Evolutionary conservation across 2,888 invertebrate genomes (phyloP).

Genomic region (Eristalinus sepulchralis): DNA sequence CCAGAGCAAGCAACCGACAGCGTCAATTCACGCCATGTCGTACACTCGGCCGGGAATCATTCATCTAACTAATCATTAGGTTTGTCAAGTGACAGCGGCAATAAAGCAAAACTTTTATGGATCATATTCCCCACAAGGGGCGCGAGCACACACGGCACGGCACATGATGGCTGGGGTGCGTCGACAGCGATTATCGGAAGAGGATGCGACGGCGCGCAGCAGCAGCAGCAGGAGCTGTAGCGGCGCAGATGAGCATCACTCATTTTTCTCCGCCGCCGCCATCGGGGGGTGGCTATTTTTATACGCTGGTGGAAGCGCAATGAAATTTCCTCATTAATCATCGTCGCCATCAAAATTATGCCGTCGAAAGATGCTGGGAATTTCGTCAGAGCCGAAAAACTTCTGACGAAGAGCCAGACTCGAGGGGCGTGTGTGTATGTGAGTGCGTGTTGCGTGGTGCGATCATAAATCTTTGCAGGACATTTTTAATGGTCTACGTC

Average conservation of each 20-base stretch:
- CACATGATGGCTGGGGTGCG: background rate
- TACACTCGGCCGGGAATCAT: conserved; percentile 66
- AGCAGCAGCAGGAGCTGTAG: conserved; percentile 15
- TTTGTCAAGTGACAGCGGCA: conserved; percentile 66
- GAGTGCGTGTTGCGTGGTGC: conserved; percentile 51
- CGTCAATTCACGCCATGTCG: conserved; percentile 65
- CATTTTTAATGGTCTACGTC: conserved; percentile 67
- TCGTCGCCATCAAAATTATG: conserved; percentile 66
- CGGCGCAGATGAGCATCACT: conserved; percentile 52
- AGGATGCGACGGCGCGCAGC: background rate
- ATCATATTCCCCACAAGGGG: conserved; percentile 37
- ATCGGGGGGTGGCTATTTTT: conserved; percentile 57
- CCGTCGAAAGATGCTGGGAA: conserved; percentile 56
- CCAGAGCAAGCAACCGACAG: background rate
- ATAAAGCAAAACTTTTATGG: conserved; percentile 64
- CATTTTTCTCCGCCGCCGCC: conserved; percentile 6
- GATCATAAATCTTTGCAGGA: conserved; percentile 70
- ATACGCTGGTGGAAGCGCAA: conserved; percentile 49
- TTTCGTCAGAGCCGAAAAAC: conserved; percentile 46
- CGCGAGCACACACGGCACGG: background rate
- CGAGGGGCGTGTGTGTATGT: conserved; percentile 1
- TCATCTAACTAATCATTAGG: conserved; percentile 72
- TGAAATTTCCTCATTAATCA: conserved; percentile 69
- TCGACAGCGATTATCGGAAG: conserved; percentile 21
- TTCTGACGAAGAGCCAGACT: conserved; percentile 28